These are phyloP conservation scores for Neotragus pygmaeus DNA, from an alignment of 2,113 vertebrate species.

Conservation along the genomic window DNA sequence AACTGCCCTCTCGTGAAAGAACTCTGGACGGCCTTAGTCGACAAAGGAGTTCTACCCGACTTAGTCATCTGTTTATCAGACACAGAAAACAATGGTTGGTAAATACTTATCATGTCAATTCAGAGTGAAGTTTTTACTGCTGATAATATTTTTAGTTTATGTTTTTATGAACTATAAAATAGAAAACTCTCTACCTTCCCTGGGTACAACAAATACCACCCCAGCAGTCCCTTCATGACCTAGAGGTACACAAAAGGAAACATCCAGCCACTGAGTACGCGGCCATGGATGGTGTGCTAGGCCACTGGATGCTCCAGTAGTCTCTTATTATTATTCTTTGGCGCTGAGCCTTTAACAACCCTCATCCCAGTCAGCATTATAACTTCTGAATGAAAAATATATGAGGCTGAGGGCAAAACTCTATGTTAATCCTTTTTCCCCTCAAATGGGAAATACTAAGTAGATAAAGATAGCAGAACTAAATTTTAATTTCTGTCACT, in stretches of 20 bases:
- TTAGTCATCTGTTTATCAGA: slow-evolving; percentile 86
- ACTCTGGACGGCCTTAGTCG: slow-evolving; percentile 80
- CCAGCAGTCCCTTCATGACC: neutral
- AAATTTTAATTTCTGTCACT: slow-evolving; percentile 34
- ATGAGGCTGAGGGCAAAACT: neutral
- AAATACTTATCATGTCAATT: slow-evolving; percentile 46
- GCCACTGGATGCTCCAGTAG: neutral
- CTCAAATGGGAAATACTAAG: neutral
- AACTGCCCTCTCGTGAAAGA: slow-evolving; percentile 85
- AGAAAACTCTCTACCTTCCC: neutral
- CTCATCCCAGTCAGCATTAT: neutral
- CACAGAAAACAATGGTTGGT: slow-evolving; percentile 82
- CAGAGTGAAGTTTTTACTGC: slow-evolving; percentile 11
- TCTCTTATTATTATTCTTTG: neutral
- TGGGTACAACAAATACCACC: neutral
- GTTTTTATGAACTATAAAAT: slow-evolving; percentile 9
- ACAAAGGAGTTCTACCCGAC: slow-evolving; percentile 84
- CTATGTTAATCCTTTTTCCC: neutral
- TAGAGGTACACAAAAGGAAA: neutral
- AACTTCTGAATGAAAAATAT: neutral
- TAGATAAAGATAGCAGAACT: neutral
- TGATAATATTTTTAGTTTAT: neutral
- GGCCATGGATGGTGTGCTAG: neutral
- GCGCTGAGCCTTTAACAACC: neutral
- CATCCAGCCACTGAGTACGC: neutral